Evolutionary conservation across 2,888 invertebrate species (phyloP).

Genomic region (Habroteleia sp.): DNA sequence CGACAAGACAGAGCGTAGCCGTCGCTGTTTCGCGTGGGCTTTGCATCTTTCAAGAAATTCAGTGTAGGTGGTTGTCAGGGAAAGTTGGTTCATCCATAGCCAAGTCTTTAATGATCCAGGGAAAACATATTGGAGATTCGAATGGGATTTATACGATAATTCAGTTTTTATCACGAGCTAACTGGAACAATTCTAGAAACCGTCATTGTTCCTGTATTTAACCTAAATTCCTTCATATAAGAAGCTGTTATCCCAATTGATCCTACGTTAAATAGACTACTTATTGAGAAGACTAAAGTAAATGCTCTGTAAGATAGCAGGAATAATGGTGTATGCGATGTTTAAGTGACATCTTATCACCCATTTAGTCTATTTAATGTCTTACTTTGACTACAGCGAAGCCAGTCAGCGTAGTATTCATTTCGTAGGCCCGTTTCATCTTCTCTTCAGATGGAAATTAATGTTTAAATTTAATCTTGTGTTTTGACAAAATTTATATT

Average conservation of each 20-base stretch:
- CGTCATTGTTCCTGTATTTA: conserved; percentile 26
- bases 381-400: too few relatives aligned
- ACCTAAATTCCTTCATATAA: conserved; percentile 34
- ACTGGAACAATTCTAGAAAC: conserved; percentile 6
- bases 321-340: too few relatives aligned
- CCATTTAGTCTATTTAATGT: too few relatives aligned
- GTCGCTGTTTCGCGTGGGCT: conserved; percentile 13
- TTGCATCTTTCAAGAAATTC: neutral
- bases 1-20: conserved; percentile 25
- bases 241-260: conserved; percentile 46
- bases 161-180: neutral
- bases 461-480: too few relatives aligned
- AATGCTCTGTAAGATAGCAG: conserved; percentile 17
- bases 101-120: conserved; percentile 9
- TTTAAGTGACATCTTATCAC: too few relatives aligned
- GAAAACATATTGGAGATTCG: neutral
- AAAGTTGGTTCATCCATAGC: conserved; percentile 2
- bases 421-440: too few relatives aligned
- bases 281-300: conserved; percentile 19
- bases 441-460: too few relatives aligned
- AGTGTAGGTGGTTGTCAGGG: neutral
- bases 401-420: too few relatives aligned
- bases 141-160: conserved; percentile 1
- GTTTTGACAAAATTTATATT: too few relatives aligned
- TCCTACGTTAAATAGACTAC: conserved; percentile 21